Evolutionary conservation across 1,140 invertebrate species (phyloP).

Genomic region (Oscheius sp.): DNA sequence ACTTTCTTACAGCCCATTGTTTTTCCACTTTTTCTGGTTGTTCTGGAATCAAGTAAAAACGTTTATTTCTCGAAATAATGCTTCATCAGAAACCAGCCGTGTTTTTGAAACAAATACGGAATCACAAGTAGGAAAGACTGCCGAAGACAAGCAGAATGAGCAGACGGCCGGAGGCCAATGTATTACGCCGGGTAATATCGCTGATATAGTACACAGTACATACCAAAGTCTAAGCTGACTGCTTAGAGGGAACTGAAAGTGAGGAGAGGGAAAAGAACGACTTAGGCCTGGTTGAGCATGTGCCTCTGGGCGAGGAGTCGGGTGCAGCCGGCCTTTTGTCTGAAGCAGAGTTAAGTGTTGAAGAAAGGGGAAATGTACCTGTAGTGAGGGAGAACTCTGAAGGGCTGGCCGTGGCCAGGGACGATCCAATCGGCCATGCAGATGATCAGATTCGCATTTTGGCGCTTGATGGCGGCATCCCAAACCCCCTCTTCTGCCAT

Average conservation of each 20-base stretch:
- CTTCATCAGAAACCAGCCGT: too few species aligned
- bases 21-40: too few species aligned
- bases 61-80: too few species aligned
- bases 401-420: constrained; percentile 52
- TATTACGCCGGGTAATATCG: too few species aligned
- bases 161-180: too few species aligned
- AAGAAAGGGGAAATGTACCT: constrained; percentile 7
- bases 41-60: too few species aligned
- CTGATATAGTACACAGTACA: not conserved
- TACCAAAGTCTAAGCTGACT: constrained; percentile 8
- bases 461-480: constrained; percentile 53
- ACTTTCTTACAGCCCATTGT: too few species aligned
- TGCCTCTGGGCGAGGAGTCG: constrained; percentile 45
- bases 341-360: not conserved
- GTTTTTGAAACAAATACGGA: too few species aligned
- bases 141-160: too few species aligned
- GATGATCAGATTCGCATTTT: constrained; percentile 55
- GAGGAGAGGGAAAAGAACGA: not conserved
- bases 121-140: too few species aligned
- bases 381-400: constrained; percentile 51
- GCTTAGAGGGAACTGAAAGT: constrained; percentile 21
- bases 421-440: constrained; percentile 57
- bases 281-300: constrained; percentile 28
- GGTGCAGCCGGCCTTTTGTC: constrained; percentile 52
- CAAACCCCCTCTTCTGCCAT: constrained; percentile 51